Base-by-base conservation (phyloP, 1,140 invertebrate genomes). In the Agrilus planipennis region DNA sequence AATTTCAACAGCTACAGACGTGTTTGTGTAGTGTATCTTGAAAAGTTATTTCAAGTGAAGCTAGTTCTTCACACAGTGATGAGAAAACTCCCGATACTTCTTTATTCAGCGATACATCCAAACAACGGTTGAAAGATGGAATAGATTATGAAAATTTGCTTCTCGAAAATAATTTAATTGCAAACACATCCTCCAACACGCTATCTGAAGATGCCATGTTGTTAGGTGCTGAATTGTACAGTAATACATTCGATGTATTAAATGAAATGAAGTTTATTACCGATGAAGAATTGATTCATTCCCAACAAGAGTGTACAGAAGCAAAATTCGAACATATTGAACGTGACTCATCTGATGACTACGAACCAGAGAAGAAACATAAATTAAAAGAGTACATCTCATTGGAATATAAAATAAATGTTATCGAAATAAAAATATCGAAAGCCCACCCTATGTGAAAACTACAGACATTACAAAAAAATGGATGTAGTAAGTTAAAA, bases 321-420 rank as follows among this genome's bases (percentile, higher is more conserved):
- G 5, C 1, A 6, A 3, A 2, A 10, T 38, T 25, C 27, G 21
- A 38, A 23, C 20, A 22, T 16, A 11, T 38, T 20, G 15, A 12
- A 19, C 10, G 15, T 25, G 23, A 28, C 16, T 46, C 40, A 19
- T 42, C 28, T 4, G 43, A 49, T 30, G 38, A 49, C 9, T 45
- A 49, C 21, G 39, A 46, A 30, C 41, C 40, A 11, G 37, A 44
- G 23, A 41, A 40, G 39, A 41, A 38, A 34, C 15, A 11, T 6
- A 44, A 42, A 42, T 19, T 6, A 4, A 15, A 20, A 14, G 41
- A 46, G 12, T 14, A 22, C 2, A 42, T 42, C 28, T 32, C 36
- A 10, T 19, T 47, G 22, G 39, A 31, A 6, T 44, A 42, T 39
- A 50, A 50, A 45, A 34, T 35, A 22, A 49, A 45, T 27, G 36